Evolutionary conservation across 2,888 invertebrate species (phyloP), one percentile per base, ranked within the genome.

Genomic region (Tetranychus truncatus): DNA sequence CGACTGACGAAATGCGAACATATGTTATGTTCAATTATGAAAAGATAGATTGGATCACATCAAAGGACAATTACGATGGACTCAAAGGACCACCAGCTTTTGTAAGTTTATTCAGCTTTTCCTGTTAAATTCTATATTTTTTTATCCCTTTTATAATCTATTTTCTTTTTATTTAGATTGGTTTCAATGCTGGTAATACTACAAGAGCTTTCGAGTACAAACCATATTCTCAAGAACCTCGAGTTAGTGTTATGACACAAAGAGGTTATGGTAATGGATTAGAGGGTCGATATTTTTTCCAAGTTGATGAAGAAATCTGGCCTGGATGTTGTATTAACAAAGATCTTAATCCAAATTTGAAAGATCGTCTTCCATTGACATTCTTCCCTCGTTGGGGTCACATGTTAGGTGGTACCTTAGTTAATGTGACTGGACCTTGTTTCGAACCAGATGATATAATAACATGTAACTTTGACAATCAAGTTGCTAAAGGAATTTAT

Each of bases 371-470:
- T 76, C 89, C 90, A 0, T 83, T 94, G 74, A 88, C 91, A 80
- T 93, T 93, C 80, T 93, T 95, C 0, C 95, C 95, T 0, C 94
- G 95, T 83, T 92, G 92, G 81, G 96, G 95, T 6, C 94, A 92
- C 82, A 96, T 97, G 96, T 85, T 96, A 78, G 97, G 97, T 4
- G 97, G 97, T 1, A 92, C 93, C 0, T 88, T 95, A 75, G 92
- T 97, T 66, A 95, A 96, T 81, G 91, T 97, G 76, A 95, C 96
- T 0, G 97, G 96, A 0, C 95, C 95, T 2, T 97, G 97, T 82
- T 92, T 96, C 82, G 86, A 88, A 78, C 87, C 87, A 0, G 85
- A 85, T 80, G 87, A 89, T 78, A 88, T 95, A 73, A 75, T 82
- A 11, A 75, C 87, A 74, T 94, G 93, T 81, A 82, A 83, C 80